Evolutionary conservation across 2,113 vertebrate genomes (phyloP).

Genomic region (Mesembrinibis cayennensis): DNA sequence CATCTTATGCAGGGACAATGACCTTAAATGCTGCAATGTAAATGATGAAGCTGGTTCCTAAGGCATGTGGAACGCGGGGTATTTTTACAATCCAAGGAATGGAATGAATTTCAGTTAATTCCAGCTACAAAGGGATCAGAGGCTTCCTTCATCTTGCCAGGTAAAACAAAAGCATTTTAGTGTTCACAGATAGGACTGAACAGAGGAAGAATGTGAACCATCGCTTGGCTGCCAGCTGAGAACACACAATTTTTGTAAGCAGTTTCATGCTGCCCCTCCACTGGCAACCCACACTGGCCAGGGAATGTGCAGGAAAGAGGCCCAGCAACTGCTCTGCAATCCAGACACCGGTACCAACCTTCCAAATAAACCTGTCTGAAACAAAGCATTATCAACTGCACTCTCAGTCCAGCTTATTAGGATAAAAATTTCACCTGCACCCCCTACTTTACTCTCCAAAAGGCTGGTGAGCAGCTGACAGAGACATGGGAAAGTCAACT

Average conservation of each 20-base stretch:
- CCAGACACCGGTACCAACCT: neutral
- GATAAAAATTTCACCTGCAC: neutral
- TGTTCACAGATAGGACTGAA: neutral
- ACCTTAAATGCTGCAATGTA: neutral
- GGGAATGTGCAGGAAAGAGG: neutral
- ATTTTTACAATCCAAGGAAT: neutral
- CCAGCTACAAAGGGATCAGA: slow-evolving; percentile 10
- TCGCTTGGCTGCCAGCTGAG: neutral
- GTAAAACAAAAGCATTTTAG: slow-evolving; percentile 30
- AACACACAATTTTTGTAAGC: neutral
- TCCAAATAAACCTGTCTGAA: neutral
- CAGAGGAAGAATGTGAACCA: neutral
- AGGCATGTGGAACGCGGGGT: neutral
- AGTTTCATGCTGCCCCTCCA: neutral
- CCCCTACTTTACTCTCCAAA: neutral
- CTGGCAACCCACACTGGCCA: neutral
- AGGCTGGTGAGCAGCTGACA: neutral
- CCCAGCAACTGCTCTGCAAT: neutral
- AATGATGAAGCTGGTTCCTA: neutral
- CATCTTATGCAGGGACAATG: neutral
- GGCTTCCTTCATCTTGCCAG: slow-evolving; percentile 15
- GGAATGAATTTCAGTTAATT: neutral
- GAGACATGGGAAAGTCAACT: neutral
- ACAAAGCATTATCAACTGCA: neutral
- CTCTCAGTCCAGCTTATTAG: neutral